A percentile compares a stretch with the other conserved stretches of the same genome.
Evolutionary conservation across 2,113 vertebrate species (phyloP).

Genomic region (Amphilophus citrinellus): DNA sequence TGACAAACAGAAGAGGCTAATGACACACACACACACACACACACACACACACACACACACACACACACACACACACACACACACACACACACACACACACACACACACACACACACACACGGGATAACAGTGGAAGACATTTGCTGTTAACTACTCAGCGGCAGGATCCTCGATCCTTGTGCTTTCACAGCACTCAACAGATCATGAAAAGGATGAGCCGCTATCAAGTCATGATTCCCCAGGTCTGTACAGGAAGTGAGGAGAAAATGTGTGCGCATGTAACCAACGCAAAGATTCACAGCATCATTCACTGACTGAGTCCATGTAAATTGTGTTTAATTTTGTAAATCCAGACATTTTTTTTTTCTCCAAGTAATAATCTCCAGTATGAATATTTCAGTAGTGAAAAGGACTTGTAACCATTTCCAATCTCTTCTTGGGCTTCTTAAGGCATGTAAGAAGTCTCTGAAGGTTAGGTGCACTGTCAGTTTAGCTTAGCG

Average conservation of each 20-base stretch:
- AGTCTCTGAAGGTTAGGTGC: constrained; percentile 24
- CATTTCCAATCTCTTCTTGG: neutral
- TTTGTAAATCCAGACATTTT: neutral
- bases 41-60: too few species aligned
- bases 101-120: neutral
- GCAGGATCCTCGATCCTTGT: constrained; percentile 1
- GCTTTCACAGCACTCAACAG: neutral
- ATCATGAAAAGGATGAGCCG: neutral
- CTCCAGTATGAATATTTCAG: neutral
- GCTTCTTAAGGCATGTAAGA: constrained; percentile 54
- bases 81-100: too few species aligned
- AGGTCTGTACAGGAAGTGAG: constrained; percentile 6
- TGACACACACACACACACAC: neutral
- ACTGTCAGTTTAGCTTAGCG: constrained; percentile 83
- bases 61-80: too few species aligned
- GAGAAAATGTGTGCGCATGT: neutral
- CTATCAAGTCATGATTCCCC: neutral
- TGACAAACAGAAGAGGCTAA: neutral
- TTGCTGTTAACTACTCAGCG: neutral
- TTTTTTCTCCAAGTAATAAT: neutral
- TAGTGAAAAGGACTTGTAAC: neutral
- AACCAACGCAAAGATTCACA: neutral
- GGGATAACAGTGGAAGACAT: constrained; percentile 29
- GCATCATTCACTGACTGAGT: neutral
- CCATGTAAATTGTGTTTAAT: neutral